A percentile compares a stretch with the other conserved stretches of the same genome.
phyloP scores from a whole-genome alignment of 1,140 invertebrate species.

The Chironomus striatipennis region DNA sequence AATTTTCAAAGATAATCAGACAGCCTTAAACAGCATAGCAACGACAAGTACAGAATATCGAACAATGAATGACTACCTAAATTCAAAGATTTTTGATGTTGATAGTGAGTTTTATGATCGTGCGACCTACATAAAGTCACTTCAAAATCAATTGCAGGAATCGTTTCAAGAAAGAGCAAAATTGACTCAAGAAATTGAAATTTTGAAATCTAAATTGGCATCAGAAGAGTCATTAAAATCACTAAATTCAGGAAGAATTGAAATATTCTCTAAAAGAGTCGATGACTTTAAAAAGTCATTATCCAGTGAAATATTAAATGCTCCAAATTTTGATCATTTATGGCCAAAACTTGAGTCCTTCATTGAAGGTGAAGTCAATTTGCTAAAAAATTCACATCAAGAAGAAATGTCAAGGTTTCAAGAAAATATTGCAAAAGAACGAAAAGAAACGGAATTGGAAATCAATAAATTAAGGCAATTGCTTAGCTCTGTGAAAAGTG shows the following conservation, averaged over 20 bases:
- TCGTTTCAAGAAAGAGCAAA: conserved; percentile 48
- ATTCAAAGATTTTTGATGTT: conserved; percentile 32
- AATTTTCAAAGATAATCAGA: conserved; percentile 30
- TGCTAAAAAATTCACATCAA: conserved; percentile 38
- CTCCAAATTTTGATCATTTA: conserved; percentile 36
- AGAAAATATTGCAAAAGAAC: conserved; percentile 37
- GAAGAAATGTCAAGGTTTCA: conserved; percentile 38
- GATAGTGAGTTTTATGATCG: conserved; percentile 44
- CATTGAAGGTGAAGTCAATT: conserved; percentile 38
- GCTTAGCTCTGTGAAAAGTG: conserved; percentile 43
- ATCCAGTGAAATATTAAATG: conserved; percentile 33
- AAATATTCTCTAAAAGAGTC: conserved; percentile 42
- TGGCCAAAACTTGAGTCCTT: conserved; percentile 38
- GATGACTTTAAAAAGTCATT: conserved; percentile 40
- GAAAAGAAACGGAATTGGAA: conserved; percentile 30
- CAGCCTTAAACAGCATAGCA: conserved; percentile 37
- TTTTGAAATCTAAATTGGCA: conserved; percentile 48
- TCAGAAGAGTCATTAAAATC: conserved; percentile 43
- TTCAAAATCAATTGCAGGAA: conserved; percentile 51
- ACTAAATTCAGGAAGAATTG: conserved; percentile 39
- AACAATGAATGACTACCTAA: conserved; percentile 42
- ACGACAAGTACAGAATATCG: conserved; percentile 44
- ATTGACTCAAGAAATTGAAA: conserved; percentile 51
- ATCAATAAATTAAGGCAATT: conserved; percentile 40
- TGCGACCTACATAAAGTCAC: conserved; percentile 50